Percentiles rank a stretch among this genome's conserved stretches.
Evolutionary conservation across 2,797 vertebrate species (phyloP).

Genomic region (Pangasius macronema): DNA sequence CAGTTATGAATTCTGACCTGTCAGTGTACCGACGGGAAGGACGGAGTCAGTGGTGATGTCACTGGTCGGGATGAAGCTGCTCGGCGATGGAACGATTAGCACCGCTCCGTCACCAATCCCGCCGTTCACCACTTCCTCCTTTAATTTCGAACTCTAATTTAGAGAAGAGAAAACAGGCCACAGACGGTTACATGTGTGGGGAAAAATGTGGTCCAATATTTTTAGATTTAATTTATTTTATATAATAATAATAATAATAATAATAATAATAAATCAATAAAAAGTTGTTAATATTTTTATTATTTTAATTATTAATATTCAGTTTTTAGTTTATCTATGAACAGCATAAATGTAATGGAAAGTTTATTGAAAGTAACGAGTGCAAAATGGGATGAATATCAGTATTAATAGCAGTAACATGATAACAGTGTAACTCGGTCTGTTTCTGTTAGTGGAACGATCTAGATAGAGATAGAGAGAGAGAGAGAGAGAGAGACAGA

Average conservation of each 20-base stretch:
- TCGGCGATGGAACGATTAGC: slow-evolving; percentile 89
- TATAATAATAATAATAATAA: background rate
- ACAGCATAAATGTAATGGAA: background rate
- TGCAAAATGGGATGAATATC: too few species aligned
- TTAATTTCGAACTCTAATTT: slow-evolving; percentile 76
- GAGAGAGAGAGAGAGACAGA: too few species aligned
- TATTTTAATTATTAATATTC: background rate
- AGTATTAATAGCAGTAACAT: background rate
- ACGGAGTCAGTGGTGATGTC: slow-evolving; percentile 79
- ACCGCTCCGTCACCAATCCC: slow-evolving; percentile 80
- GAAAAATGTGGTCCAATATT: background rate
- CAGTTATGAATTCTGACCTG: slow-evolving; percentile 69
- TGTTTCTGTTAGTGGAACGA: background rate
- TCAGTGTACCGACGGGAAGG: slow-evolving; percentile 81
- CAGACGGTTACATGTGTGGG: background rate
- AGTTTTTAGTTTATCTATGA: background rate
- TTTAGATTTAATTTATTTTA: background rate
- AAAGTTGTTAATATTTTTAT: too few species aligned
- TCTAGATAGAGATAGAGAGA: too few species aligned
- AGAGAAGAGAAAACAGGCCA: slow-evolving; percentile 54
- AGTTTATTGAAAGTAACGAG: background rate
- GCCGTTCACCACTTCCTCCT: slow-evolving; percentile 79
- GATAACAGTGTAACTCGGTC: background rate
- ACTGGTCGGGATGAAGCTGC: slow-evolving; percentile 83
- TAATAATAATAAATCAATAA: too few species aligned